Base-by-base conservation (phyloP, 2,888 invertebrate genomes). In the Adelognathus sp. region DNA sequence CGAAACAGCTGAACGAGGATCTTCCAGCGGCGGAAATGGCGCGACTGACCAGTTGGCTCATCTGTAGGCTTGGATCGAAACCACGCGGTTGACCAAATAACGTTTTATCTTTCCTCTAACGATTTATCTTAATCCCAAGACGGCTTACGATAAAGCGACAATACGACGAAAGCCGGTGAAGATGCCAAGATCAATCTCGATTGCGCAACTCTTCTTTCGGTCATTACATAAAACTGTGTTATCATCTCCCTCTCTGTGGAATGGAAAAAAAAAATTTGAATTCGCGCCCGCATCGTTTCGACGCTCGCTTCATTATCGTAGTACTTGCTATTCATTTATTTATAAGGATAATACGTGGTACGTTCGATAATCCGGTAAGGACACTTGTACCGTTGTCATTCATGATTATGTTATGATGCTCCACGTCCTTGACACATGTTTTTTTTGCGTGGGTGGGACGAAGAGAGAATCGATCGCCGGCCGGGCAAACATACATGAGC, bases 31-130 rank as follows among this genome's bases (percentile, higher is more conserved):
- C 70, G 33, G 82, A 81, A 86, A 89, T 83, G 80, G 80, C 82
- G 74, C 87, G 87, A 82, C 64, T 85, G 29, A 84, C 64, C 54
- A 89, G 74, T 75, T 81, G 86, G 77, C 82, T 90, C 89, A 88
- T 89, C 74, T 85, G 81, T 82, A 31, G 64, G 70, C 31, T 73
- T 80, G 72, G 70, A 73, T 72, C 64, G 64, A 71, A n/a, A 52
- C 69, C 14, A 77, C 67, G 71, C 67, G 52, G 72, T 79, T 46
- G 52, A 72, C 72, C 79, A 81, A 79, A 79, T 46, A 60, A 52
- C 46, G 18, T 76, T 60, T 63, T 70, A 39, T 60, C 7, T 56
- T 31, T 33, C 33, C 18, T 1, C n/a, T 63, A 24, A 24, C 14
- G 60, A n/a, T 14, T 44, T n/a, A n/a, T 31, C 16, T 39, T 44